Base-by-base conservation (phyloP, 2,797 vertebrate genomes). In the Acomys russatus region DNA sequence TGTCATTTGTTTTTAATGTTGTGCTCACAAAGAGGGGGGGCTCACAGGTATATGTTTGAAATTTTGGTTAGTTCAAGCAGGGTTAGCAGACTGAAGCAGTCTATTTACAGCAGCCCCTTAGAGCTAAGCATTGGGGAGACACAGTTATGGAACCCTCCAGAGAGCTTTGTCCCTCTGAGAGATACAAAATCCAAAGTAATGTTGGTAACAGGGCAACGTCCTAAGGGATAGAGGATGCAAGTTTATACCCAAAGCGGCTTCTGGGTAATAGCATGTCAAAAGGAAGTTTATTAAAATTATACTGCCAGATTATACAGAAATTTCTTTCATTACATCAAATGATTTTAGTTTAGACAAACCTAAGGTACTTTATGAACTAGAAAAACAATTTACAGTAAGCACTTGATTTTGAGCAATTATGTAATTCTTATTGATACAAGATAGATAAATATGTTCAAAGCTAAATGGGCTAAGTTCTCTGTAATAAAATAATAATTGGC, bases 391-490 rank as follows among this genome's bases (percentile, higher is more conserved):
- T 84, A 85, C 1, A 56, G 25, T 54, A 51, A 93, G 83, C n/a
- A 76, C 51, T 63, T n/a, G 11, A 22, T 88, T 83, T 85, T 88
- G n/a, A 94, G 3, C 63, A 44, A 90, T 3, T 1, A 9, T 78
- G 61, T 2, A 86, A 77, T 87, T 83, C 14, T 74, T 28, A 89
- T 38, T 66, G 54, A 83, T 92, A 90, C 88, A 33, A 80, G 30
- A 73, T 93, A 90, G 87, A 64, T 93, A 90, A 91, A 64, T 54
- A 82, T 83, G 90, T 92, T 68, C 44, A 66, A 80, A 76, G 18
- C 18, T 84, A 76, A 84, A 84, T 91, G 28, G 2, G 85, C 61
- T 73, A 28, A 77, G 1, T 86, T 85, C 8, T 70, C 66, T 70
- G 94, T 59, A 73, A 59, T 38, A 63, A 2, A 30, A 49, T 74